Evolutionary conservation across 2,888 invertebrate genomes (phyloP).

Genomic region (Drosophila pegasa): DNA sequence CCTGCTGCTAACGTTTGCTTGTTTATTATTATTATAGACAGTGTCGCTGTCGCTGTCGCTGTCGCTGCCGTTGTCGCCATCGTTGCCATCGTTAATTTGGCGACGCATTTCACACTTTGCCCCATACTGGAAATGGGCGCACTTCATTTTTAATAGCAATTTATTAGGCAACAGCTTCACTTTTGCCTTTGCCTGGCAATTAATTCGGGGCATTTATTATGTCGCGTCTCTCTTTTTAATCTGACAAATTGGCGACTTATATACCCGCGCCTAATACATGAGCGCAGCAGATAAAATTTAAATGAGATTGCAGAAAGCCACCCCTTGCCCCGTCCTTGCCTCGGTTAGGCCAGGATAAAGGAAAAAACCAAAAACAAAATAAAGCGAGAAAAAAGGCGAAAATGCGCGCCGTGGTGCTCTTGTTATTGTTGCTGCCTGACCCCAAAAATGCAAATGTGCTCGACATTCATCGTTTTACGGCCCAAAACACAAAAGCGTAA

Average conservation of each 20-base stretch:
- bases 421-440: conserved; percentile 49
- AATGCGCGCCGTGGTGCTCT: conserved; percentile 13
- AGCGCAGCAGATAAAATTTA: conserved; percentile 40
- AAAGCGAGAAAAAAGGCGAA: neutral
- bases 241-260: conserved; percentile 60
- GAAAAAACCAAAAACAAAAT: neutral
- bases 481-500: conserved; percentile 42
- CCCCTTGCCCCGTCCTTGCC: neutral
- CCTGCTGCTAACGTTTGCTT: neutral
- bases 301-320: conserved; percentile 44
- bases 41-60: conserved; percentile 9
- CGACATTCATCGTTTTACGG: conserved; percentile 49
- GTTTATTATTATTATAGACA: neutral
- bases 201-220: conserved; percentile 55
- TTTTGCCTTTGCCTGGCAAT: conserved; percentile 51
- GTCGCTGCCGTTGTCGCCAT: conserved; percentile 3
- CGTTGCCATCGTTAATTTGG: conserved; percentile 41
- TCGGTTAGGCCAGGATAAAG: neutral
- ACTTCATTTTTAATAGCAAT: conserved; percentile 56
- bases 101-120: conserved; percentile 21
- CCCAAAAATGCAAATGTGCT: conserved; percentile 59
- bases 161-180: conserved; percentile 49
- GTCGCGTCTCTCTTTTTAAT: conserved; percentile 61
- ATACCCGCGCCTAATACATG: conserved; percentile 33
- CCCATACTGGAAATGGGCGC: conserved; percentile 23